Conservation (phyloP, 92 coral and sea anemone genomes). For the Hydrozoanthus gracilis region DNA sequence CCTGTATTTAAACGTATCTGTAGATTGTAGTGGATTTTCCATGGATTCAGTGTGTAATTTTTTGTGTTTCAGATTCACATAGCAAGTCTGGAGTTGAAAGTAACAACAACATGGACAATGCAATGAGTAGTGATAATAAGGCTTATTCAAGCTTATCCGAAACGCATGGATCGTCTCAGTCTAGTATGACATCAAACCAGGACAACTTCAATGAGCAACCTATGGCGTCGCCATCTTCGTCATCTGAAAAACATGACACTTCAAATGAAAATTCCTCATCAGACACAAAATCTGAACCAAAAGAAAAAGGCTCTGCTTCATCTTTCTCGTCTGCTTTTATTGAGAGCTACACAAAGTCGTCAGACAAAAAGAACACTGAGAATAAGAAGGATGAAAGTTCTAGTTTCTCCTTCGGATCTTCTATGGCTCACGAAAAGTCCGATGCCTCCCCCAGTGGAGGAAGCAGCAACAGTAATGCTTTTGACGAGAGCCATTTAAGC, state of each 20-base stretch:
- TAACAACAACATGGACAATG: not conserved
- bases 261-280: not conserved
- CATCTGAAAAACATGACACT: not conserved
- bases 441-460: not conserved
- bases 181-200: conserved; percentile 3
- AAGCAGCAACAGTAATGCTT: not conserved
- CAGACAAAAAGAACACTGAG: conserved; percentile 20
- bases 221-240: not conserved
- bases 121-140: not conserved
- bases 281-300: not conserved
- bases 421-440: too few relatives aligned
- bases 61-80: conserved; percentile 1
- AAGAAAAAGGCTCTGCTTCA: not conserved
- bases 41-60: not conserved
- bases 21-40: not conserved
- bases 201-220: not conserved
- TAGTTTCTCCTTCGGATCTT: not conserved
- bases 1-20: not conserved
- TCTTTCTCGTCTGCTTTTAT: conserved; percentile 22
- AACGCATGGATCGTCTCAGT: not conserved
- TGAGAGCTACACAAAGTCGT: conserved; percentile 24
- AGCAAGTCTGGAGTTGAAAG: not conserved
- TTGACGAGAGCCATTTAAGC: not conserved
- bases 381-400: conserved; percentile 1
- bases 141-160: conserved; percentile 12